phyloP scores from a whole-genome alignment of 2,113 vertebrate genomes.

The Tenrec ecaudatus region DNA sequence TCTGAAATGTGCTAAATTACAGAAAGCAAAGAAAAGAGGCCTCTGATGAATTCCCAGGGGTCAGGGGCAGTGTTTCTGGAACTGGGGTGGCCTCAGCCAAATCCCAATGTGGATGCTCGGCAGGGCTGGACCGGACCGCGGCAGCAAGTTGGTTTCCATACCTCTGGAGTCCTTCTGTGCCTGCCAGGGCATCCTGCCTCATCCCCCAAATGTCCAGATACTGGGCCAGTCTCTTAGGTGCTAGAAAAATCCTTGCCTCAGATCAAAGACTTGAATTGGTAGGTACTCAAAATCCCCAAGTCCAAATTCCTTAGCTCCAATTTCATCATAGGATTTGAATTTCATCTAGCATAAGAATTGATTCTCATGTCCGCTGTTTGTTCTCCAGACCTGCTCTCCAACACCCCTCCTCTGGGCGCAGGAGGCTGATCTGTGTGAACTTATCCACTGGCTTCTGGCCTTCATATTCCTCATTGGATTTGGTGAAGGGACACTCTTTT shows the following conservation, averaged over 20 bases:
- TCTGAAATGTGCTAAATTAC: constrained; percentile 80
- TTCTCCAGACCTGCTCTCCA: not conserved
- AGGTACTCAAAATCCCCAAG: not conserved
- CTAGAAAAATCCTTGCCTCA: not conserved
- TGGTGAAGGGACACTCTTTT: not conserved
- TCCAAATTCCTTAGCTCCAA: not conserved
- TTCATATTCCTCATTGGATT: not conserved
- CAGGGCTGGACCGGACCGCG: not conserved
- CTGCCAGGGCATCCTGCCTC: not conserved
- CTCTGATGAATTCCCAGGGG: constrained; percentile 69
- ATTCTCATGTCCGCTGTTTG: not conserved
- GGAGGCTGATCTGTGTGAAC: not conserved
- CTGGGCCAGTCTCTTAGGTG: not conserved
- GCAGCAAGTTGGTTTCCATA: not conserved
- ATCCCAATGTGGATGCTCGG: not conserved
- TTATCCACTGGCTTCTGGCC: not conserved
- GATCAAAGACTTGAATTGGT: not conserved
- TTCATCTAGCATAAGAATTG: not conserved
- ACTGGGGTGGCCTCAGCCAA: not conserved
- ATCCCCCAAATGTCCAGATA: not conserved
- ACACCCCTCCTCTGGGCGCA: not conserved
- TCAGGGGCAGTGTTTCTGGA: constrained; percentile 24
- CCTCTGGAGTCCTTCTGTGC: not conserved
- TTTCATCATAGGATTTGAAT: not conserved
- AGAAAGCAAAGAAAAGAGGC: constrained; percentile 69